These are phyloP conservation scores for Rhagonycha lutea DNA, from an alignment of 2,888 invertebrate species.

Conservation along the genomic window DNA sequence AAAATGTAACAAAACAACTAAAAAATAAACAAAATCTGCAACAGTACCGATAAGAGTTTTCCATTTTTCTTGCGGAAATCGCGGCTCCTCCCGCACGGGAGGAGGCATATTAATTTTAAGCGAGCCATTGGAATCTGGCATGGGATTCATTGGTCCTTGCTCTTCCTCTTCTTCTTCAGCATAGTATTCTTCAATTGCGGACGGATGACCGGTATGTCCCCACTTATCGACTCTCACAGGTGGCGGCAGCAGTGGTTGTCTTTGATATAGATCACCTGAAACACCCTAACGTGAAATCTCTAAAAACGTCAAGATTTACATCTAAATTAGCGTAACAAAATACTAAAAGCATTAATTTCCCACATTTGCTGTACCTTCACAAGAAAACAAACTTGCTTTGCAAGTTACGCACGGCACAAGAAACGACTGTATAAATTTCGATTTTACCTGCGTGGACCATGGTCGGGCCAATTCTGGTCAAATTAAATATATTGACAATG, in stretches of 20 bases:
- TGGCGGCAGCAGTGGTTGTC: conserved; percentile 62
- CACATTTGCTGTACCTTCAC: neutral
- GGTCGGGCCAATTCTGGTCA: neutral
- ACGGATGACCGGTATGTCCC: conserved; percentile 51
- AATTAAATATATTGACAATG: neutral
- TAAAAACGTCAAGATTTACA: neutral
- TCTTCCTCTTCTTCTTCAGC: conserved; percentile 57
- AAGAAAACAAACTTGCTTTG: neutral
- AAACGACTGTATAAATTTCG: neutral
- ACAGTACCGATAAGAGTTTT: conserved; percentile 70
- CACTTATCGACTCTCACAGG: conserved; percentile 57
- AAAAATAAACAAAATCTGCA: neutral
- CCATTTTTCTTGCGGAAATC: conserved; percentile 84
- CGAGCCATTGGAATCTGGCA: conserved; percentile 56
- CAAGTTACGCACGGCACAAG: neutral
- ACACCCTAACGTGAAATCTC: neutral
- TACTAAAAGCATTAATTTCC: neutral
- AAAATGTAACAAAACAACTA: neutral
- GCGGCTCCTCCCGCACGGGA: conserved; percentile 72
- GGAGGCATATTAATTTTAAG: conserved; percentile 69
- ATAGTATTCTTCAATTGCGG: conserved; percentile 53
- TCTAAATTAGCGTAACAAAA: neutral
- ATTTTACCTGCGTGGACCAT: neutral
- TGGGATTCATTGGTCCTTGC: conserved; percentile 49
- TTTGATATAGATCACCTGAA: conserved; percentile 61